phyloP scores from a whole-genome alignment of 2,888 invertebrate genomes.

The Halictus quadricinctus region DNA sequence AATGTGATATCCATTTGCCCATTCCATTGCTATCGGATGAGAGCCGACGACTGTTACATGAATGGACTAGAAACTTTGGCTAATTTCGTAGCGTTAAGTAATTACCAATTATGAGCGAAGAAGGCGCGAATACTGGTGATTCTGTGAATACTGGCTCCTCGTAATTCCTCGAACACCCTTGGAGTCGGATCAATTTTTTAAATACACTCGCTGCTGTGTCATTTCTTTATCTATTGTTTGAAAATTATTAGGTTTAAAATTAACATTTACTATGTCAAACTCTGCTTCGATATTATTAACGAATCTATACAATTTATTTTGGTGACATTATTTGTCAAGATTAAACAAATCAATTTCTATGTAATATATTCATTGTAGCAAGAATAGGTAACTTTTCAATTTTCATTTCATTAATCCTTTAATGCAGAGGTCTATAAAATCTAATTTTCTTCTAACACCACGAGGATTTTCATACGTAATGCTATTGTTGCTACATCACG shows the following conservation, averaged over 20 bases:
- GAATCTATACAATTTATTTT: background rate
- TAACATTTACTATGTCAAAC: background rate
- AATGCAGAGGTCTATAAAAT: too few relatives aligned
- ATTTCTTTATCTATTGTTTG: background rate
- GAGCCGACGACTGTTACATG: background rate
- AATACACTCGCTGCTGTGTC: background rate
- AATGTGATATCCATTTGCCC: conserved; percentile 32
- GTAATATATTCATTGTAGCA: background rate
- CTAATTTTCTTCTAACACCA: too few relatives aligned
- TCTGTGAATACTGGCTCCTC: too few relatives aligned
- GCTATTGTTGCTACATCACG: too few relatives aligned
- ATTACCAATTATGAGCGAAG: background rate
- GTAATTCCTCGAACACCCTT: background rate
- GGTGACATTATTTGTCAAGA: background rate
- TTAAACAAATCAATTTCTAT: background rate
- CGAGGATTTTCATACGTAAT: too few relatives aligned
- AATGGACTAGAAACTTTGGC: background rate
- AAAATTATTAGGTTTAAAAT: background rate
- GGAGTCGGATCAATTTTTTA: background rate
- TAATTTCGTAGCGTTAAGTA: background rate
- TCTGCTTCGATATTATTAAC: background rate
- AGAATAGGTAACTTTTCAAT: too few relatives aligned
- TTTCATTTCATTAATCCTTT: too few relatives aligned
- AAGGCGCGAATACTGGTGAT: background rate
- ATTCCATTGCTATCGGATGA: conserved; percentile 2